Base-by-base conservation (phyloP, 1,140 invertebrate genomes). In the Drosophila lini region DNA sequence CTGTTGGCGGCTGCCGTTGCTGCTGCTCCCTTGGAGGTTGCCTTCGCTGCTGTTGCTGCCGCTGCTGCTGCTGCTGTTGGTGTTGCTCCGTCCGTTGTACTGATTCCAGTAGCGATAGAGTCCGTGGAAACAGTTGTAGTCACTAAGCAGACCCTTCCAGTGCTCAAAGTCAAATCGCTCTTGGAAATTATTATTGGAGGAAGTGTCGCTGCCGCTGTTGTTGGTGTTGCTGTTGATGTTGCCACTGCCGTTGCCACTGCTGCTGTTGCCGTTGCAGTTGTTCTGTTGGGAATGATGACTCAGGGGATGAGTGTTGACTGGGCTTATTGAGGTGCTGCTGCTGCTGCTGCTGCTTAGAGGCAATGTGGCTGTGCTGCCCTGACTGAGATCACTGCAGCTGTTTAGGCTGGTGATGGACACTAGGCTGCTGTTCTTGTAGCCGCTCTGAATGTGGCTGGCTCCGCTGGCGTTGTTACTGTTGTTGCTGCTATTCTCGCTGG, bases 61-160 rank as follows among this genome's bases (percentile, higher is more conserved):
- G 48, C 9, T 25, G 59, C 3, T n/a, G 34, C 40, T 56, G 53
- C 40, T 56, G 53, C 13, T 52, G 34, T 8, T 73, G 60, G 15
- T 57, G 38, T n/a, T 71, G 61, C 42, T 55, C 59, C 44, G 53
- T 22, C 47, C 63, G 65, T 32, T 63, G 58, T 78, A 79, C 36
- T 90, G 80, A 68, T 91, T 78, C 86, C 88, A 91, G 36, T 91
- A 92, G 52, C 88, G 90, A 75, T 91, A 91, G 5, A 92, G 45
- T 10, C 86, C 84, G 57, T 91, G 74, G 40, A 92, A 81, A 50
- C 91, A 92, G 67, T 85, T 90, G 31, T 91, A 78, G 45, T 92
- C 90, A 36, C 81, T 90, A 15, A 92, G 61, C 19, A 91, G 36
- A 9, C 82, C 84, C 62, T 92, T 92, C 76, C 86, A 88, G 45